phyloP scores from a whole-genome alignment of 2,797 vertebrate species.

The Todus mexicanus region DNA sequence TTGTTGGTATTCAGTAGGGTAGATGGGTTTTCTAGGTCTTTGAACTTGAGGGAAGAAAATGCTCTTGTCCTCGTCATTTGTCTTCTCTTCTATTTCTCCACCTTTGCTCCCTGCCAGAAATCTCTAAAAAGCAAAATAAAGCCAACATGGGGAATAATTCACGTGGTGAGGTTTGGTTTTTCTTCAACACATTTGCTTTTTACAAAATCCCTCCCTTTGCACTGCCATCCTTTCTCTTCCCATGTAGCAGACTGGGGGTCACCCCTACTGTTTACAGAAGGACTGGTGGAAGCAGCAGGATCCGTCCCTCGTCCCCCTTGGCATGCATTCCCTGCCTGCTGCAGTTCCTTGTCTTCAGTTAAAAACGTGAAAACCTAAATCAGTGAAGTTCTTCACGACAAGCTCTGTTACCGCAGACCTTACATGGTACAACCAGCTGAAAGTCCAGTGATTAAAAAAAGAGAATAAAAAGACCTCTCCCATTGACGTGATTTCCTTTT shows the following conservation, averaged over 20 bases:
- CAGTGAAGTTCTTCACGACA: not conserved
- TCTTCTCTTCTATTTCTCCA: not conserved
- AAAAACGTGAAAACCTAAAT: not conserved
- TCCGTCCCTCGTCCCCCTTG: not conserved
- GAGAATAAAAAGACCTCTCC: not conserved
- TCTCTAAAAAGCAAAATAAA: not conserved
- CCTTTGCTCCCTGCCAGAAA: not conserved
- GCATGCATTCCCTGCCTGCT: not conserved
- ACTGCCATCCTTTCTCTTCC: not conserved
- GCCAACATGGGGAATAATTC: not conserved
- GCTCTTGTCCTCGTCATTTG: not conserved
- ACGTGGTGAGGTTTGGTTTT: not conserved
- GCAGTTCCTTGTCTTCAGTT: not conserved
- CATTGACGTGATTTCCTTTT: not conserved
- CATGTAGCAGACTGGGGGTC: rapidly evolving
- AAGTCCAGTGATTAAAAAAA: not conserved
- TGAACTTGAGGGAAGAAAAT: not conserved
- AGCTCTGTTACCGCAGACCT: not conserved
- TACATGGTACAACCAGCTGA: not conserved
- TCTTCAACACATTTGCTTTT: not conserved
- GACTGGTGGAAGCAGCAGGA: not conserved
- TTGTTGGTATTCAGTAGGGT: not conserved
- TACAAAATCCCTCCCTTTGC: not conserved
- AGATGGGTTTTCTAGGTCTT: not conserved
- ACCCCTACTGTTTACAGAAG: not conserved